phyloP scores from a whole-genome alignment of 2,888 invertebrate genomes.

The Drosophila prostipennis region DNA sequence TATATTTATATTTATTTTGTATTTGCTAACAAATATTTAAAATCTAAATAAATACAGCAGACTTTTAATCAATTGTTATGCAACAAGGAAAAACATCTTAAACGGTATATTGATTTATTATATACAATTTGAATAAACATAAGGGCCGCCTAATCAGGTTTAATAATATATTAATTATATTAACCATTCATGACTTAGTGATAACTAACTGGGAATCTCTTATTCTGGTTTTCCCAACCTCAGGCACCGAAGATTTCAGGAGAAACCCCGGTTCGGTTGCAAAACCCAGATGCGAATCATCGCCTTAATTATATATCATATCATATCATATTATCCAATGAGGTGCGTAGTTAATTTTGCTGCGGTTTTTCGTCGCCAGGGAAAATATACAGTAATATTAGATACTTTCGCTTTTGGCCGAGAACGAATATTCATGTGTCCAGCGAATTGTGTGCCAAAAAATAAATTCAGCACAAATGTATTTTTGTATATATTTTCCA shows the following conservation, averaged over 20 bases:
- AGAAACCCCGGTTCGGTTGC: constrained; percentile 22
- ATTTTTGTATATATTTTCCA: background rate
- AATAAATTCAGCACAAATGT: background rate
- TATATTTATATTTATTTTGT: too few relatives aligned
- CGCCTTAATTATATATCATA: background rate
- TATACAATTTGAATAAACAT: background rate
- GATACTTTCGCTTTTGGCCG: constrained; percentile 1
- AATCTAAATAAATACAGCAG: background rate
- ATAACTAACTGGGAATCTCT: constrained; percentile 5
- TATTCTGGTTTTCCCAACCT: constrained; percentile 17
- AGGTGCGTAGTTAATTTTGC: constrained; percentile 4
- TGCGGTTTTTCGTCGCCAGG: background rate
- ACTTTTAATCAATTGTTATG: background rate
- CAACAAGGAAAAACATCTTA: background rate
- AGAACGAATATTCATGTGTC: background rate
- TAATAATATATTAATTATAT: background rate
- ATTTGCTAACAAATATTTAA: background rate
- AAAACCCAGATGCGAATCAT: constrained; percentile 17
- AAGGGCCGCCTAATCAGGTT: background rate
- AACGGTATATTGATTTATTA: constrained; percentile 5
- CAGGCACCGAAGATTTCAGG: constrained; percentile 3
- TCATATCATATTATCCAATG: background rate
- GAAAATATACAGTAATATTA: too few relatives aligned
- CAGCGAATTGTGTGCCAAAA: background rate
- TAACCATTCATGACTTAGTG: background rate